Conservation (phyloP, 2,888 invertebrate genomes). For the Eumerus sabulonum region DNA sequence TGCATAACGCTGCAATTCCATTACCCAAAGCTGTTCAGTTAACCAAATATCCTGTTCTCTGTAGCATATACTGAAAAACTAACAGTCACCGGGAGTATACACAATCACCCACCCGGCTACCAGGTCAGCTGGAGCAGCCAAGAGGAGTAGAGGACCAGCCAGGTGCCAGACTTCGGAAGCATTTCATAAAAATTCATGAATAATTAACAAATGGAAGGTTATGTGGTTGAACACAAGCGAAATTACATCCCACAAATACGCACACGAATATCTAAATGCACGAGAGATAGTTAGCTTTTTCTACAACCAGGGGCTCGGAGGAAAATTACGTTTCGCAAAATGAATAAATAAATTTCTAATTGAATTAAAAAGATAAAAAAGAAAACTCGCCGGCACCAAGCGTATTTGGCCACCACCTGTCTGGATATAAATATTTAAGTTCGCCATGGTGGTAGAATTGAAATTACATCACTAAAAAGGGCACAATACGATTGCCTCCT, state of each 20-base stretch:
- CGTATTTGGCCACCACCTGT: constrained; percentile 16
- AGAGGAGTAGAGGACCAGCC: constrained; percentile 59
- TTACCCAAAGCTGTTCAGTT: constrained; percentile 61
- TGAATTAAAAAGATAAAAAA: constrained; percentile 48
- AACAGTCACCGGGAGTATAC: constrained; percentile 16
- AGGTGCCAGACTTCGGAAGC: constrained; percentile 42
- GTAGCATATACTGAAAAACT: constrained; percentile 43
- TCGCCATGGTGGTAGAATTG: constrained; percentile 51
- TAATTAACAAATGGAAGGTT: constrained; percentile 63
- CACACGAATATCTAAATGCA: constrained; percentile 6
- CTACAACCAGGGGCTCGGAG: constrained; percentile 4
- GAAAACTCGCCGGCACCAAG: constrained; percentile 22
- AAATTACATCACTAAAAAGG: constrained; percentile 51
- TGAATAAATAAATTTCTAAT: constrained; percentile 68
- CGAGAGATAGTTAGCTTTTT: constrained; percentile 13
- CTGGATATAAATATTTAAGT: constrained; percentile 58
- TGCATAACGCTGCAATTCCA: constrained; percentile 45
- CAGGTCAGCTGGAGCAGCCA: constrained; percentile 13
- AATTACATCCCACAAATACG: constrained; percentile 36
- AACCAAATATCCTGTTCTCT: constrained; percentile 37
- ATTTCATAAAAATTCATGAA: constrained; percentile 68
- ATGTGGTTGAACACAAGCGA: constrained; percentile 57
- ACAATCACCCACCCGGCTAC: too few relatives aligned
- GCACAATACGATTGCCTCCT: constrained; percentile 2
- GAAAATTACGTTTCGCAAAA: constrained; percentile 58